Base-by-base conservation (phyloP, 2,113 vertebrate species). In the Cynopterus brachyotis region DNA sequence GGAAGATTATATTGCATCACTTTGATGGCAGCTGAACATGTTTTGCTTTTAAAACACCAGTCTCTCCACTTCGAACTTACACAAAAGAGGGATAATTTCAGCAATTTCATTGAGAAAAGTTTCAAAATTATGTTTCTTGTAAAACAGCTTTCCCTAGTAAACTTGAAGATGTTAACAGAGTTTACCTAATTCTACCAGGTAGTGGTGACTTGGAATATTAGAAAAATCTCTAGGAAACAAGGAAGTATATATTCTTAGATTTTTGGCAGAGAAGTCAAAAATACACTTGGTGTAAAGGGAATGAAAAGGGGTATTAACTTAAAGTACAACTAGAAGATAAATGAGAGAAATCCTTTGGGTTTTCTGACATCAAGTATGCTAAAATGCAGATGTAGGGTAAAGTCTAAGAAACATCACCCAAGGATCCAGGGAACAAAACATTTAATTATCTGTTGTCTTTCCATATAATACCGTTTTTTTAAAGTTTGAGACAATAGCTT, bases 361-460 rank as follows among this genome's bases (percentile, higher is more conserved):
- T 85, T 67, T 50, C 67, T 92, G 3, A 87, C 8, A 20, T 59
- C 7, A 6, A 28, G 8, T 50, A n/a, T 73, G 13, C 32, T 64
- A 60, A 94, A 92, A 92, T 72, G 50, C 2, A 80, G 16, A 73
- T 6, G 42, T 47, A 4, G 17, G 9, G 10, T 81, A 30, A 86
- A 32, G 22, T 30, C 22, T 78, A 11, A 70, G 47, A 78, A 82
- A 75, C 2, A 28, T 62, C 30, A 57, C 57, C 47, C 89, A 97
- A 57, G 70, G 93, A 97, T 78, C 35, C 32, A 89, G 66, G 88
- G 97, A 87, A 94, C 8, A 72, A 89, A 97, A 92, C 28, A 97
- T 94, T 95, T 96, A 95, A 98, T 98, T 96, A 96, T 93, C 59
- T 6, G 96, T 98, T 96, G 59, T 92, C 75, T 97, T 97, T 84